Conservation (phyloP, 2,888 invertebrate species). For the Apocheima hispidaria region DNA sequence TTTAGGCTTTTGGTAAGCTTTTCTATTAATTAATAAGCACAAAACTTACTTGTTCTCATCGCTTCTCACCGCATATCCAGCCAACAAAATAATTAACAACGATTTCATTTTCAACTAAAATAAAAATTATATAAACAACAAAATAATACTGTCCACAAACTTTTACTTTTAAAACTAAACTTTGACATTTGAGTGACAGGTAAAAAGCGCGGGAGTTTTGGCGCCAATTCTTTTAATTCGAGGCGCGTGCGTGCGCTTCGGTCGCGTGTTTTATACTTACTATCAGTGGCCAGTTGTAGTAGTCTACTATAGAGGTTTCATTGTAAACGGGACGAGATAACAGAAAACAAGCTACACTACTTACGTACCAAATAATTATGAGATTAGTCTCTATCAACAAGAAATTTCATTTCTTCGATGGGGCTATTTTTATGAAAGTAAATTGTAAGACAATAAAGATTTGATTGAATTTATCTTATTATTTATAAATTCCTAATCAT, state of each 20-base stretch:
- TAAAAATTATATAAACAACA: conserved; percentile 28
- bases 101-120: conserved; percentile 55
- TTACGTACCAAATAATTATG: background rate
- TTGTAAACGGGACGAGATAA: conserved; percentile 14
- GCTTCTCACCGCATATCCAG: conserved; percentile 68
- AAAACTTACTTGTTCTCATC: conserved; percentile 68
- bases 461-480: no score
- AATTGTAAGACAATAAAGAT: no score
- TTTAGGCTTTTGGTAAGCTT: background rate
- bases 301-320: conserved; percentile 22
- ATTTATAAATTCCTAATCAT: no score
- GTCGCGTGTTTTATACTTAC: conserved; percentile 42
- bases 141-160: conserved; percentile 28
- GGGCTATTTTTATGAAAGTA: no score
- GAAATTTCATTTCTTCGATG: background rate
- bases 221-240: conserved; percentile 23
- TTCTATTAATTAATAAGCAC: conserved; percentile 23
- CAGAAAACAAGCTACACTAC: background rate
- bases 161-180: conserved; percentile 20
- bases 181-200: conserved; percentile 34
- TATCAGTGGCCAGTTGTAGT: conserved; percentile 30
- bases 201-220: conserved; percentile 37
- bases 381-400: background rate
- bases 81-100: conserved; percentile 63
- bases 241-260: conserved; percentile 36